Conservation (phyloP, 2,888 invertebrate genomes). For the Diploptera punctata region DNA sequence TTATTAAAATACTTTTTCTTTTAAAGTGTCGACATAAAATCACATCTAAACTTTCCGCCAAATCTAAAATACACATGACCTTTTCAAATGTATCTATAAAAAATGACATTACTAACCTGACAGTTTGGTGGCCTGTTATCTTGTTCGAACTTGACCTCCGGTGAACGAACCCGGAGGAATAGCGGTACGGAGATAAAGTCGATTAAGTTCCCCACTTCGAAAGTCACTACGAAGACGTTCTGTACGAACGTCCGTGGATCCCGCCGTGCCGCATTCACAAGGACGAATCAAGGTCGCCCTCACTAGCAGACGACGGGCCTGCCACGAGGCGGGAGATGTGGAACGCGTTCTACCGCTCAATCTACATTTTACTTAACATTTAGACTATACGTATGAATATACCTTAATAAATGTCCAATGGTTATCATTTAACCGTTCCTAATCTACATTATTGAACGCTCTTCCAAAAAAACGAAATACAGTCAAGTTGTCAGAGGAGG, state of each 20-base stretch:
- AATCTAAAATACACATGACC: too few relatives aligned
- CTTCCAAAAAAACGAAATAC: too few relatives aligned
- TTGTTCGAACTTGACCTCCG: constrained; percentile 18
- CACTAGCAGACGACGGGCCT: constrained; percentile 30
- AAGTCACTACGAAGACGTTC: constrained; percentile 1
- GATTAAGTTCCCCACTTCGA: constrained; percentile 14
- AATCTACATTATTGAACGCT: too few relatives aligned
- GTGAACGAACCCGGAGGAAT: constrained; percentile 20
- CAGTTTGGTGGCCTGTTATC: constrained; percentile 23
- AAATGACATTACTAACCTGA: constrained; percentile 16
- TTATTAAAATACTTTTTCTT: too few relatives aligned
- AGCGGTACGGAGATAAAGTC: constrained; percentile 5
- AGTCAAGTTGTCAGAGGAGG: too few relatives aligned
- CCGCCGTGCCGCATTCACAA: constrained; percentile 45
- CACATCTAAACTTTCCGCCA: too few relatives aligned
- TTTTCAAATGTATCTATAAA: not conserved
- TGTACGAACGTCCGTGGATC: constrained; percentile 18
- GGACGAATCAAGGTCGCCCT: constrained; percentile 55
- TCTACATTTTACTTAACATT: too few relatives aligned
- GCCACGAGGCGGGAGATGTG: constrained; percentile 30
- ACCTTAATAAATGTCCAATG: too few relatives aligned
- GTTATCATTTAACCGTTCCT: too few relatives aligned
- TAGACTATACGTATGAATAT: too few relatives aligned
- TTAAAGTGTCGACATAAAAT: too few relatives aligned
- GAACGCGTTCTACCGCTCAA: not conserved